Evolutionary conservation across 2,113 vertebrate species (phyloP), one percentile per base, ranked within the genome.

Genomic region (Candoia aspera): DNA sequence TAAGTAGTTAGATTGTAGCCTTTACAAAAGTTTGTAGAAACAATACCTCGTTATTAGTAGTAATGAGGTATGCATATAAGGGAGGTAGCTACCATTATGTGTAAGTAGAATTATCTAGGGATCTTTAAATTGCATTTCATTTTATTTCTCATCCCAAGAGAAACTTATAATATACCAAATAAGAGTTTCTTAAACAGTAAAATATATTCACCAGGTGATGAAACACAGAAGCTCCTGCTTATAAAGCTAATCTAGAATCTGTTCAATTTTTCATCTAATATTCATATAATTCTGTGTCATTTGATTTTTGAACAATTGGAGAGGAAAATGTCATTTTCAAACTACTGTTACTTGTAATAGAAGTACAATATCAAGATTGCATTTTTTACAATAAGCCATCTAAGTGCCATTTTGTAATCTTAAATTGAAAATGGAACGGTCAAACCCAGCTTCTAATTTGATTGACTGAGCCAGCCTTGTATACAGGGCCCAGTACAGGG

Each of bases 91-190:
- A 19, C 53, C 33, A 59, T 8, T 23, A 84, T 42, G 54, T 15
- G 33, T 2, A 17, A 49, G n/a, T 55, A 11, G 49, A 73, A 79
- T 57, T 23, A 90, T 55, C 21, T 62, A 17, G 12, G 29, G 13
- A 88, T 94, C 92, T 95, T 90, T 93, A 84, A 95, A 95, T 84
- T 92, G 90, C 88, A 88, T 88, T 2, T 21, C 0, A 19, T 90
- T 95, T 88, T 93, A 89, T 91, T 90, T 93, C 42, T 53, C 54
- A 29, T 94, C 92, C 58, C 87, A 88, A 95, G 94, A 88, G 73
- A 96, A 91, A 53, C 94, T 93, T 95, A 96, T 96, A 95, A 97
- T 96, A 92, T 91, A 91, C 21, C 15, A 15, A 68, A 68, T 62
- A 68, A 95, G 94, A 96, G 91, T 94, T 95, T 94, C 29, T 11